A percentile compares a stretch with the other conserved stretches of the same genome.
Evolutionary conservation across 1,140 invertebrate species (phyloP).

Genomic region (Anthonomus grandis): DNA sequence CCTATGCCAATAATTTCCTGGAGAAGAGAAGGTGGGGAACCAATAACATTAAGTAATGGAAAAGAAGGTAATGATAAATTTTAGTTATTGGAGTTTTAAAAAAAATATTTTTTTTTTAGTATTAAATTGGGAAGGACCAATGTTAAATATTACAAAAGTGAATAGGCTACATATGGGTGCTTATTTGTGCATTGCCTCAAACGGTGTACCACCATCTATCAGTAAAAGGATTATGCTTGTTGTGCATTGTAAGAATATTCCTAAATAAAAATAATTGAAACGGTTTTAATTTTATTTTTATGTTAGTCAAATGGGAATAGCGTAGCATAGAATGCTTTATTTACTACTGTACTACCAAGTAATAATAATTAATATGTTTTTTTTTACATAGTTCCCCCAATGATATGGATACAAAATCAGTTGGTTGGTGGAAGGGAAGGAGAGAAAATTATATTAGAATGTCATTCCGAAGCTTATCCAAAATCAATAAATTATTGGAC

Average conservation of each 20-base stretch:
- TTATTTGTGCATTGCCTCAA: constrained; percentile 83
- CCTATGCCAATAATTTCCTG: constrained; percentile 79
- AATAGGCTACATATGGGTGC: constrained; percentile 87
- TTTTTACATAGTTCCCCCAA: constrained; percentile 65
- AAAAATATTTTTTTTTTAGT: constrained; percentile 51
- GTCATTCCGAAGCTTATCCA: constrained; percentile 80
- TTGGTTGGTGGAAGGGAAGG: constrained; percentile 72
- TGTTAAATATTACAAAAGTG: constrained; percentile 75
- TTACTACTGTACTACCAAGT: background rate
- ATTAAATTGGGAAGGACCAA: constrained; percentile 62
- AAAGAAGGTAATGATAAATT: constrained; percentile 54
- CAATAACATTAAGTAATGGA: constrained; percentile 56
- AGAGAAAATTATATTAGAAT: constrained; percentile 68
- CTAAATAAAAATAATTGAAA: background rate
- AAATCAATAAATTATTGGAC: constrained; percentile 87
- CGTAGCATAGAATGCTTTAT: background rate
- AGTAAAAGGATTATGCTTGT: constrained; percentile 84
- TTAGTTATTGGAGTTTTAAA: too few relatives aligned
- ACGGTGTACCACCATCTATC: constrained; percentile 83
- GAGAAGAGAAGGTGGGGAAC: constrained; percentile 72
- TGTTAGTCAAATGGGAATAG: background rate
- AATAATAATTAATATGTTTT: background rate
- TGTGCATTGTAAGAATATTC: constrained; percentile 77
- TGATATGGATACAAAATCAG: constrained; percentile 78
- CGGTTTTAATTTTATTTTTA: background rate